Conservation (phyloP, 2,888 invertebrate genomes). For the Parapristionchus giblindavisi region DNA sequence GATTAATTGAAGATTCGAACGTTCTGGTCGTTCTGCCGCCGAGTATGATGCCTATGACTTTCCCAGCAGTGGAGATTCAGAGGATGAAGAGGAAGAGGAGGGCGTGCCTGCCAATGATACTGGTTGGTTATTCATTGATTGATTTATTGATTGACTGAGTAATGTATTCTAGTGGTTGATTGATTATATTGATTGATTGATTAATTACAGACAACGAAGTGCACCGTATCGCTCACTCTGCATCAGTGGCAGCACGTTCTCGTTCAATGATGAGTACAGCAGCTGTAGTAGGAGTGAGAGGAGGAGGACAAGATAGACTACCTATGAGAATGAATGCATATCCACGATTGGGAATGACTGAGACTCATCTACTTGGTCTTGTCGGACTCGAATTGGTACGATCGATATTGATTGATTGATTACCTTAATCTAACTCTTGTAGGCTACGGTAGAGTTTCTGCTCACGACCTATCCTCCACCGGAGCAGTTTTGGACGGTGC, state of each 20-base stretch:
- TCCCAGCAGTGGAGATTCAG: slow-evolving; percentile 26
- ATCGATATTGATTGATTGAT: neutral
- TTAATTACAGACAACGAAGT: slow-evolving; percentile 26
- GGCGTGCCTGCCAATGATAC: slow-evolving; percentile 22
- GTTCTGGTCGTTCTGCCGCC: slow-evolving; percentile 11
- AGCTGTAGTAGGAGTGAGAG: neutral
- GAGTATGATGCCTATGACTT: slow-evolving; percentile 36
- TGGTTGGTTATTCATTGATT: neutral
- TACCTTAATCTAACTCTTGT: neutral
- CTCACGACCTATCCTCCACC: slow-evolving; percentile 24
- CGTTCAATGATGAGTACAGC: slow-evolving; percentile 12
- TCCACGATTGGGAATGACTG: slow-evolving; percentile 23
- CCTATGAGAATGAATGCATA: neutral
- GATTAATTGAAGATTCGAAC: slow-evolving; percentile 5
- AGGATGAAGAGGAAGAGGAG: slow-evolving; percentile 29
- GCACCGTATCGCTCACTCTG: slow-evolving; percentile 29
- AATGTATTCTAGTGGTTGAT: neutral
- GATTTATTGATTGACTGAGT: neutral
- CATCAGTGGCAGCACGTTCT: slow-evolving; percentile 23
- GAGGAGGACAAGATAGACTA: slow-evolving; percentile 7
- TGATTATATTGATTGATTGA: neutral
- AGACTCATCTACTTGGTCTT: slow-evolving; percentile 25
- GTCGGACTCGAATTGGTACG: slow-evolving; percentile 32
- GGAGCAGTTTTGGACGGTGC: slow-evolving; percentile 25
- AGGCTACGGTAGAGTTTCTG: neutral